These are phyloP conservation scores for Cyprinodon brontotheroides DNA, from an alignment of 2,113 vertebrate species.

Conservation along the genomic window DNA sequence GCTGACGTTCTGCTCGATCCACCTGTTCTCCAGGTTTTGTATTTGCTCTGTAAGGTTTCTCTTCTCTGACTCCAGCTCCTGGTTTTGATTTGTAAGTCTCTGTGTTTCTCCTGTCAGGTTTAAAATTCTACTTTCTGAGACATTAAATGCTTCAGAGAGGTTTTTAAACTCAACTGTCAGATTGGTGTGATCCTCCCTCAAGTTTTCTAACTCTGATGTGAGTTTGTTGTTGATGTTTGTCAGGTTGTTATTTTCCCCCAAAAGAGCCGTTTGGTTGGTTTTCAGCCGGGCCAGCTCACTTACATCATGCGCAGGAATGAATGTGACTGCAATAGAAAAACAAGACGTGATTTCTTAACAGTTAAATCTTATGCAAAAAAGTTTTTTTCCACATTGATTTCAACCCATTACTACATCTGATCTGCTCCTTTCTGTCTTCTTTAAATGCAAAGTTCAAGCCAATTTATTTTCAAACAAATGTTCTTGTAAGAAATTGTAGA, in stretches of 20 bases:
- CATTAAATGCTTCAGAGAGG: background rate
- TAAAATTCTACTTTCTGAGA: background rate
- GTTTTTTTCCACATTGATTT: background rate
- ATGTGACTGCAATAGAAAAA: background rate
- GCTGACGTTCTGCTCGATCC: rapidly evolving
- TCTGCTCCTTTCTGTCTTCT: background rate
- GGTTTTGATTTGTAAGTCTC: background rate
- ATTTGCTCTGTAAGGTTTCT: background rate
- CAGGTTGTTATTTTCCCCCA: background rate
- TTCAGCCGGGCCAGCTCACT: background rate
- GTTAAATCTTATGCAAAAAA: background rate
- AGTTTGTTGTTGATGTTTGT: background rate
- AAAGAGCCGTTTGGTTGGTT: background rate
- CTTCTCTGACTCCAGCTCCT: background rate
- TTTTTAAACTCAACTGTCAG: background rate
- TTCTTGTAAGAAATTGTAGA: too few relatives aligned
- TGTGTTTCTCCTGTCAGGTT: background rate
- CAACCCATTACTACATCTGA: background rate
- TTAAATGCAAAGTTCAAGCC: background rate
- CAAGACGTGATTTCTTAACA: background rate
- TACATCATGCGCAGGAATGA: background rate
- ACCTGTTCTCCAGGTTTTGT: rapidly evolving
- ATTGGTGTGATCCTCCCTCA: too few relatives aligned
- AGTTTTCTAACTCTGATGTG: background rate
- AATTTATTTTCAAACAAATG: background rate